Base-by-base conservation (phyloP, 1,140 invertebrate genomes). In the Macrotrachela quadricornifera region DNA sequence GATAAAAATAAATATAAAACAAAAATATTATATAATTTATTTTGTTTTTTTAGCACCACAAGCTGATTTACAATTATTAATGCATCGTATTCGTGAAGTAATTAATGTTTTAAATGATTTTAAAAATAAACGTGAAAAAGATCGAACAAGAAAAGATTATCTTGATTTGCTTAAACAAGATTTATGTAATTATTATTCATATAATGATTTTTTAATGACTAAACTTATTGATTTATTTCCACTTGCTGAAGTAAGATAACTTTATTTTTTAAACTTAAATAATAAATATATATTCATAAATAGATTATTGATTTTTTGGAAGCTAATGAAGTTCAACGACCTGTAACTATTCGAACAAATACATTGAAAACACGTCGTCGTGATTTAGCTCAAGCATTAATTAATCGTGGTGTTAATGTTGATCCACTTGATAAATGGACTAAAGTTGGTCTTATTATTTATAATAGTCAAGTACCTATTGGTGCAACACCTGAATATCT, bases 371-470 rank as follows among this genome's bases (percentile, higher is more conserved):
- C 88, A 0, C 74, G 90, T 57, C 73, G 90, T 57, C 73, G 86
- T 48, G 90, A 96, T 71, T 73, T 97, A 30, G 90, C 90, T 15
- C 85, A 90, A 70, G 80, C 84, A 49, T 74, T 94, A 46, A 96
- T 97, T 41, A 85, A 85, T 63, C 75, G 90, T 60, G 92, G 92
- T 40, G 87, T 96, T 0, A 99, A 99, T 77, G 74, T 99, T 48
- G 92, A 99, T 74, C 90, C 91, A 0, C 76, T 97, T 58, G 90
- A 86, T 1, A 88, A 94, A 67, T 99, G 94, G 94, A 88, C 87
- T 21, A 96, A 94, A 76, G 84, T 97, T 46, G 94, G 94, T 21
- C 72, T 99, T 18, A 85, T 97, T 10, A 76, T 99, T 1, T 97
- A 90, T 70, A 87, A 85, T 60, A 83, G 86, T 1, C 83, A 88